phyloP scores from a whole-genome alignment of 2,888 invertebrate genomes.

The Rhamnusium bicolor region DNA sequence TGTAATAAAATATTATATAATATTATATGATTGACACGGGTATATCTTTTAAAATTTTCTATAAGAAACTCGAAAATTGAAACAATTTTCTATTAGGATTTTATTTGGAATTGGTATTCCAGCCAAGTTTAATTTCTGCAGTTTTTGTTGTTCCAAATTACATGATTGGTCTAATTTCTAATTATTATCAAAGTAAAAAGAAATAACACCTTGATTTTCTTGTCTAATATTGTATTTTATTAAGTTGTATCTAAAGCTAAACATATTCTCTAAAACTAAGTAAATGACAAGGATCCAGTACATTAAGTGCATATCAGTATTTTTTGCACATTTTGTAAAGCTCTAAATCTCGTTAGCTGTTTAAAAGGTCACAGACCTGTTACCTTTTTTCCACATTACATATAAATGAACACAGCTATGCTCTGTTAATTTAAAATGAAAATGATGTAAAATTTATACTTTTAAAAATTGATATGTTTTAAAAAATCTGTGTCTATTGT shows the following conservation, averaged over 20 bases:
- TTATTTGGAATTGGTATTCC: too few relatives aligned
- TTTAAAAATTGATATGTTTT: slow-evolving; percentile 10
- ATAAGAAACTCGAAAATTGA: too few relatives aligned
- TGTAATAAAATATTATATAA: too few relatives aligned
- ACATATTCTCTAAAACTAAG: neutral
- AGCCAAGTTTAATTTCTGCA: too few relatives aligned
- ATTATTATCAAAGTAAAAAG: too few relatives aligned
- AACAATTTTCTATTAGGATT: too few relatives aligned
- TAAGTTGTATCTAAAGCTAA: neutral
- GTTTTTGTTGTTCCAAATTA: too few relatives aligned
- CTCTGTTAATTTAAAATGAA: slow-evolving; percentile 23
- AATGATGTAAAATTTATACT: slow-evolving; percentile 8
- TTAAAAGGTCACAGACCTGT: neutral
- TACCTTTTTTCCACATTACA: slow-evolving; percentile 11
- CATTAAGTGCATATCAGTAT: neutral
- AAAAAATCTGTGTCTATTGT: neutral
- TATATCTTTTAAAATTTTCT: too few relatives aligned
- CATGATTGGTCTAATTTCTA: too few relatives aligned
- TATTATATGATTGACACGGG: too few relatives aligned
- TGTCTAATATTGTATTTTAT: too few relatives aligned
- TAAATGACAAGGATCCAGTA: neutral
- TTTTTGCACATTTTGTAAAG: neutral
- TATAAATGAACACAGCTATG: slow-evolving; percentile 21
- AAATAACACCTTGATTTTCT: too few relatives aligned
- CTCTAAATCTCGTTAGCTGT: neutral